A percentile compares a stretch with the other conserved stretches of the same genome.
phyloP scores from a whole-genome alignment of 1,140 invertebrate genomes.

The Ooceraea biroi region DNA sequence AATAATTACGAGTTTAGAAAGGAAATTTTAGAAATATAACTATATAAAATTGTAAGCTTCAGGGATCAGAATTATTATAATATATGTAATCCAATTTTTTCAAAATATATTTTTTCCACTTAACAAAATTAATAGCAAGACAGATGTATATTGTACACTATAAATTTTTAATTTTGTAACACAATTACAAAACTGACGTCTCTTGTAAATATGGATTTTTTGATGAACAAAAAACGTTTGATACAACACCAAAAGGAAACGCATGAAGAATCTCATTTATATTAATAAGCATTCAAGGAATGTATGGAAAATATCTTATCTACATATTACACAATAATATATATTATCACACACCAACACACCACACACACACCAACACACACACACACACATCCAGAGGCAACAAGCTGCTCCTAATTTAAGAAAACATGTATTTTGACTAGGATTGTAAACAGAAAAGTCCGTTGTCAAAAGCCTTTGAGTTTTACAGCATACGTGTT shows the following conservation, averaged over 20 bases:
- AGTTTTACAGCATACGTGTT: neutral
- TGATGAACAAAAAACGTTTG: neutral
- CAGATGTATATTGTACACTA: neutral
- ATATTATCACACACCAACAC: no score
- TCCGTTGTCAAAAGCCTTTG: neutral
- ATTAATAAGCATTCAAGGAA: neutral
- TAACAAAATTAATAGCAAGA: neutral
- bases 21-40: neutral
- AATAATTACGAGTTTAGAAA: no score
- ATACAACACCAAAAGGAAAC: neutral
- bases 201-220: neutral
- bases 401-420: neutral
- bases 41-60: neutral
- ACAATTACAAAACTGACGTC: neutral
- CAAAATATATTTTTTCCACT: no score
- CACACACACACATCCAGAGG: neutral
- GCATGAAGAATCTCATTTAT: neutral
- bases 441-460: neutral
- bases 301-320: neutral
- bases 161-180: conserved; percentile 1
- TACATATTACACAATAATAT: neutral
- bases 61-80: neutral
- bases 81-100: neutral
- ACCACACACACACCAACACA: no score
- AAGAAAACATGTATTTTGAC: neutral